Conservation (phyloP, 2,888 invertebrate genomes). For the Disparrhopalites patrizii region DNA sequence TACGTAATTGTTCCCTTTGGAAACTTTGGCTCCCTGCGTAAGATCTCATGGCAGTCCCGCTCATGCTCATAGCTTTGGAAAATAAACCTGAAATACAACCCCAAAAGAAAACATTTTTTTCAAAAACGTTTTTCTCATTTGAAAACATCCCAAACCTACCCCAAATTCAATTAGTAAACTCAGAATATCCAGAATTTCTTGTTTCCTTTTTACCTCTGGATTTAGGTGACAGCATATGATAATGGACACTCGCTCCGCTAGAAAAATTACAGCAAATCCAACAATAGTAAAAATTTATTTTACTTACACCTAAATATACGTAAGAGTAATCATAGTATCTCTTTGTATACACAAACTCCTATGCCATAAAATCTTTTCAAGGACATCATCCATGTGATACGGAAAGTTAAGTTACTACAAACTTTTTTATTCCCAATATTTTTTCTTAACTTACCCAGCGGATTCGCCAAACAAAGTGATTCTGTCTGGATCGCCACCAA, state of each 20-base stretch:
- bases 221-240: not conserved
- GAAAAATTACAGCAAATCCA: not conserved
- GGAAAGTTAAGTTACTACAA: not conserved
- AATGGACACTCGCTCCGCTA: not conserved
- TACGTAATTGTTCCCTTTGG: not conserved
- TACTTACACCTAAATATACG: no score
- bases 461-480: constrained; percentile 3
- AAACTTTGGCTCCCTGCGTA: not conserved
- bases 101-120: not conserved
- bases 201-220: not conserved
- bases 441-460: not conserved
- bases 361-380: no score
- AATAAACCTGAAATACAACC: constrained; percentile 9
- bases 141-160: not conserved
- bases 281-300: not conserved
- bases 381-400: no score
- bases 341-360: no score
- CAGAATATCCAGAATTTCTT: not conserved
- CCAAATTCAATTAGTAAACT: not conserved
- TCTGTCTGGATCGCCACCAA: not conserved
- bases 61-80: not conserved
- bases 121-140: not conserved
- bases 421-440: not conserved
- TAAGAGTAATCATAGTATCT: no score
- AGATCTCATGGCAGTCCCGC: constrained; percentile 4